Percentiles rank a stretch among this genome's conserved stretches.
Evolutionary conservation across 2,797 vertebrate genomes (phyloP).

Genomic region (Lacerta viridis): DNA sequence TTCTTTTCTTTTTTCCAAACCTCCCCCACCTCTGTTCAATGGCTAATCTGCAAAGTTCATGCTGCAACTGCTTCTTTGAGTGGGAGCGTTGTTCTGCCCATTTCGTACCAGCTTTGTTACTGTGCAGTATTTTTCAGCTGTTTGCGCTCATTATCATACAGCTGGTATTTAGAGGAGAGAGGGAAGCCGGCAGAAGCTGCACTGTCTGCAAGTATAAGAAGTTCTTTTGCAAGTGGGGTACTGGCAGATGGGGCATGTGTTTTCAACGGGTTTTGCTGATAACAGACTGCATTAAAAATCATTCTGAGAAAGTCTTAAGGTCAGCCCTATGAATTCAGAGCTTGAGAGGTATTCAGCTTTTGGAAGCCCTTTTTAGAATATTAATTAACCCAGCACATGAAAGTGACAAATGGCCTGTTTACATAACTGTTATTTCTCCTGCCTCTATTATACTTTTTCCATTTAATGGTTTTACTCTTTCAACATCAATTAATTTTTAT

Average conservation of each 20-base stretch:
- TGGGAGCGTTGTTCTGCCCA: constrained; percentile 89
- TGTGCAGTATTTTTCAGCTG: constrained; percentile 89
- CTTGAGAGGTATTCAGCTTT: constrained; percentile 83
- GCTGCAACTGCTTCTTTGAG: constrained; percentile 88
- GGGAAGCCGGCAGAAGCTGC: constrained; percentile 85
- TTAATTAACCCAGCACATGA: constrained; percentile 76
- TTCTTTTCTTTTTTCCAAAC: constrained; percentile 65
- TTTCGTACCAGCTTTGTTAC: constrained; percentile 89
- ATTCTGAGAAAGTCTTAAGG: constrained; percentile 87
- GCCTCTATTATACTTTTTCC: constrained; percentile 43
- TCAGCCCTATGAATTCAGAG: constrained; percentile 84
- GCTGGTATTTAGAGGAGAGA: constrained; percentile 92
- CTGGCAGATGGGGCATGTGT: constrained; percentile 93
- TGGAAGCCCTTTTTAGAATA: constrained; percentile 81
- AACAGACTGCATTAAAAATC: constrained; percentile 87
- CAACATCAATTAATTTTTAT: constrained; percentile 38
- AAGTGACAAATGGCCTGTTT: constrained; percentile 72
- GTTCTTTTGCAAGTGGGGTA: constrained; percentile 85
- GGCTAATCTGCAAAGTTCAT: constrained; percentile 94
- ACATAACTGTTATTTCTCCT: constrained; percentile 54
- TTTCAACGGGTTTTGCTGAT: constrained; percentile 89
- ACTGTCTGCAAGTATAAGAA: constrained; percentile 85
- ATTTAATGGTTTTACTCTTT: constrained; percentile 58
- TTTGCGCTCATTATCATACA: constrained; percentile 98
- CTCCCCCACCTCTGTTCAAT: constrained; percentile 84